Base-by-base conservation (phyloP, 1,140 invertebrate genomes). In the Drosophila melanica region DNA sequence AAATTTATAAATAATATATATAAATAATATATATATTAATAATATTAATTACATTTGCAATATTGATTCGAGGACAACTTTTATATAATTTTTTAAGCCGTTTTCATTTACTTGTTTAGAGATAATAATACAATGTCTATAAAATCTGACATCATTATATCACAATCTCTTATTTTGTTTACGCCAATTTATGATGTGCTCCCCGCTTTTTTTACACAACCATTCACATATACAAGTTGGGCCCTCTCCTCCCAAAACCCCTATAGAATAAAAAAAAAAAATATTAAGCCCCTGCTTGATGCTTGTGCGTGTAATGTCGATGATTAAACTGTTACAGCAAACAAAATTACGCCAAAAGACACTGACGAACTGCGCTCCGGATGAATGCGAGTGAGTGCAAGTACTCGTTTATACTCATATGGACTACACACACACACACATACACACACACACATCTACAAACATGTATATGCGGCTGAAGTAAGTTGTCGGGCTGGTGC, bases 281-380 rank as follows among this genome's bases (percentile, higher is more conserved):
- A 42, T 39, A 14, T 50, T 16, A 37, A 20, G 3, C 10, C 44
- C n/a, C 30, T 57, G 18, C 39, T 66, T 23, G 48, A 42, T 53
- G 65, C 53, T 51, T 65, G 64, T 73, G 76, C 70, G 67, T 79
- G 75, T 81, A 87, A 87, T 87, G 79, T 75, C 68, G 64, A 81
- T 86, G 82, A 86, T 87, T 86, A 86, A 86, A 79, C 82, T 86
- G 82, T 75, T 76, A 76, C 71, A 71, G 75, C 75, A 73, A 87
- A 86, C 82, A 79, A 73, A 87, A 70, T 68, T 87, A 69, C 71
- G 44, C 33, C 78, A 64, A 77, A 86, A 87, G 82, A 82, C 82
- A 87, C 85, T 86, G 82, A 85, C 75, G 81, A 81, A 86, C 75
- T 78, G 81, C 76, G 47, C 75, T 30, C 42, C 33, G 67, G 48